Evolutionary conservation across 1,140 invertebrate species (phyloP).

Genomic region (Philopotamus ludificatus): DNA sequence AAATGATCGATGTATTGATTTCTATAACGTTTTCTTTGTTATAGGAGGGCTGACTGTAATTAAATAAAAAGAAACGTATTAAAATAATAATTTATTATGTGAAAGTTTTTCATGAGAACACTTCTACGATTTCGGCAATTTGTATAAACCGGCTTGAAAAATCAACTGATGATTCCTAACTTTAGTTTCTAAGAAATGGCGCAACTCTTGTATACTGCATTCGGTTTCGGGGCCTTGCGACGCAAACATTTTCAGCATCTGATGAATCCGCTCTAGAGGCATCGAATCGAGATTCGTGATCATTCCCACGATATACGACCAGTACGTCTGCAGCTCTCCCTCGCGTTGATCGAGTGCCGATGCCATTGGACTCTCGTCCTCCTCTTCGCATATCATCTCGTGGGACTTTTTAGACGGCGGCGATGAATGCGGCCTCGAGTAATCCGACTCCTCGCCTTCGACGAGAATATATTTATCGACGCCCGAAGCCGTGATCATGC

Average conservation of each 20-base stretch:
- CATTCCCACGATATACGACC: conserved; percentile 97
- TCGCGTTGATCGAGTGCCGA: conserved; percentile 90
- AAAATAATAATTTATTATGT: no score
- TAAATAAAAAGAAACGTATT: no score
- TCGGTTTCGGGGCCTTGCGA: conserved; percentile 83
- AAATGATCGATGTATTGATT: no score
- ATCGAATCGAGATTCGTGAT: conserved; percentile 92
- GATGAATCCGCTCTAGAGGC: conserved; percentile 90
- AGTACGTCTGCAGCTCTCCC: conserved; percentile 92
- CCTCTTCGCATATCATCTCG: conserved; percentile 82
- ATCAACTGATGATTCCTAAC: conserved; percentile 85
- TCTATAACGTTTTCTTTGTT: no score
- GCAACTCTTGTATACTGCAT: conserved; percentile 83
- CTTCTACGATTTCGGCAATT: conserved; percentile 69
- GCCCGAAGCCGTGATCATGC: conserved; percentile 73
- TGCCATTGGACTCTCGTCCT: conserved; percentile 92
- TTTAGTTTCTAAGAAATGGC: conserved; percentile 89
- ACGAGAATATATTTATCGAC: conserved; percentile 75
- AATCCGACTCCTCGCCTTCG: conserved; percentile 61
- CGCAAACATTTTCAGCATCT: conserved; percentile 96
- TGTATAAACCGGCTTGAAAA: conserved; percentile 83
- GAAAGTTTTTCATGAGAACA: not conserved
- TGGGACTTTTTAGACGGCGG: conserved; percentile 49
- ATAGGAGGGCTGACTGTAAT: no score
- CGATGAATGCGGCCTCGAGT: conserved; percentile 46